Evolutionary conservation across 2,113 vertebrate genomes (phyloP), one percentile per base, ranked within the genome.

Genomic region (Carassius gibelio): DNA sequence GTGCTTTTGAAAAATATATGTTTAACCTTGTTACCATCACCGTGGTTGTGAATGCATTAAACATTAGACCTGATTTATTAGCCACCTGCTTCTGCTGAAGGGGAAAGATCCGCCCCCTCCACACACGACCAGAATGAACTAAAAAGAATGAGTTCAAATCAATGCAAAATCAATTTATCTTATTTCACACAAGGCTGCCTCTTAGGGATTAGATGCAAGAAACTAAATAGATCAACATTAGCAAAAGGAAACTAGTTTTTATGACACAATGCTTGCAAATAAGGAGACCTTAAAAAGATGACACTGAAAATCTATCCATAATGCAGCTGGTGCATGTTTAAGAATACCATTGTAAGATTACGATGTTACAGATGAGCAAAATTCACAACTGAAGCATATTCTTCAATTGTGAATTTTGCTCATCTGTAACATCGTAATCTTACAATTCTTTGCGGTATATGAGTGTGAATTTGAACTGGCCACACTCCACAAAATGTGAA

Each of bases 121-220:
- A 83, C 55, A 83, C 84, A 85, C 75, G 30, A 68, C 64, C 83
- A 30, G 75, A 82, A 88, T 80, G 81, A 85, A 83, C 75, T 86
- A 81, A 86, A 89, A 84, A 89, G 88, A 88, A 89, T 90, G 82
- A 71, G 88, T 77, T 80, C 79, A 89, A 91, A 93, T 94, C 93
- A 90, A 91, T 93, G 89, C 77, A 86, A 82, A 92, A 93, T 93
- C 91, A 91, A 88, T 91, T 86, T 62, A n/a, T n/a, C 86, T 88
- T 85, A 88, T 89, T 88, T 88, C 82, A 86, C 87, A 84, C 82
- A 80, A 69, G 84, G 84, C 84, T 82, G 72, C 86, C 14, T 81
- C 76, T 79, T 75, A 75, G 55, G 64, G 77, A 85, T 88, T 82
- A 86, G 59, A 64, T 13, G 61, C 45, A 13, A 72, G 50, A 4